Percentiles rank a stretch among this genome's conserved stretches.
These are phyloP conservation scores for Monochamus saltuarius DNA, from an alignment of 1,140 invertebrate species.

Conservation along the genomic window DNA sequence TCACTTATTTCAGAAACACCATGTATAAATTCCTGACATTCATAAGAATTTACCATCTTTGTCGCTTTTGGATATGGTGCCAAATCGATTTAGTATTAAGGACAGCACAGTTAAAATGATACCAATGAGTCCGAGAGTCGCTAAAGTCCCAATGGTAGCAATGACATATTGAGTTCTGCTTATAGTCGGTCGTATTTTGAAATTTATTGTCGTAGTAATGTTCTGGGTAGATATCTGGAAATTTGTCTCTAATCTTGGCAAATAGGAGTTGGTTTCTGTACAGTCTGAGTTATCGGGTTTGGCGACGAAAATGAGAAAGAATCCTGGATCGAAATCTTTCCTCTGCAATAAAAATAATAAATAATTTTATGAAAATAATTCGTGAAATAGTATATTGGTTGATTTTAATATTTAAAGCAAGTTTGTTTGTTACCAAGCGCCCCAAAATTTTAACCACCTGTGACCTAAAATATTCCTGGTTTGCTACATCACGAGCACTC, in stretches of 20 bases:
- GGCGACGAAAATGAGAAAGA: slow-evolving; percentile 80
- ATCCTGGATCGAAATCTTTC: slow-evolving; percentile 65
- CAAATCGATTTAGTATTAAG: slow-evolving; percentile 32
- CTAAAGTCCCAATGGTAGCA: slow-evolving; percentile 27
- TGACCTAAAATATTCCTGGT: too few species aligned
- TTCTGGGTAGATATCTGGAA: slow-evolving; percentile 54
- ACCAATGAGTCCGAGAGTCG: slow-evolving; percentile 23
- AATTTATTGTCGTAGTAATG: slow-evolving; percentile 47
- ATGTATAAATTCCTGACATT: too few species aligned
- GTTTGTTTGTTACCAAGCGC: too few species aligned
- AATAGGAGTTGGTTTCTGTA: slow-evolving; percentile 47
- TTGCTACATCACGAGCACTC: too few species aligned
- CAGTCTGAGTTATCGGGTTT: slow-evolving; percentile 76
- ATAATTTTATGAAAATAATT: too few species aligned
- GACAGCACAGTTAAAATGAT: slow-evolving; percentile 22
- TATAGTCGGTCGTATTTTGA: slow-evolving; percentile 36
- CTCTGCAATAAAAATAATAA: slow-evolving; percentile 58
- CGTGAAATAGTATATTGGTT: too few species aligned
- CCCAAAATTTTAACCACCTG: too few species aligned
- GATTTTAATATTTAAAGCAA: too few species aligned
- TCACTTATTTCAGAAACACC: too few species aligned
- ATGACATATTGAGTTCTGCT: slow-evolving; percentile 27
- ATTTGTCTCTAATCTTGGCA: slow-evolving; percentile 45
- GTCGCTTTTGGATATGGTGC: slow-evolving; percentile 28
- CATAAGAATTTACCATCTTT: slow-evolving; percentile 18